Conservation (phyloP, 2,797 vertebrate genomes). For the Apogon talboti region DNA sequence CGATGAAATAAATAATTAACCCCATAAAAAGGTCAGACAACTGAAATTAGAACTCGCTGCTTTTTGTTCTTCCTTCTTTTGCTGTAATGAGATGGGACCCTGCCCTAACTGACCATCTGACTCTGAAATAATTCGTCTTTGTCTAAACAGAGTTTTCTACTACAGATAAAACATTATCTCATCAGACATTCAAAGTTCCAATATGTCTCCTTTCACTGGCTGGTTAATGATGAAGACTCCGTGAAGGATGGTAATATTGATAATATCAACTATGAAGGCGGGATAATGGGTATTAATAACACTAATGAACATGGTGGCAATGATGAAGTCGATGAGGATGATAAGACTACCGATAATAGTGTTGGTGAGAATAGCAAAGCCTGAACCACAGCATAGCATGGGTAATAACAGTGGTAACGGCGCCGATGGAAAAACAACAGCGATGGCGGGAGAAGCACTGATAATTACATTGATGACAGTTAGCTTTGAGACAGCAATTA, state of each 20-base stretch:
- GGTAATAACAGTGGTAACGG: slow-evolving; percentile 61
- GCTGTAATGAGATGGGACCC: slow-evolving; percentile 62
- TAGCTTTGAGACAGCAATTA: slow-evolving; percentile 66
- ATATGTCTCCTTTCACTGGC: slow-evolving; percentile 48
- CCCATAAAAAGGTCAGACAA: slow-evolving; percentile 79
- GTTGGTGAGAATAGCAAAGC: slow-evolving; percentile 50
- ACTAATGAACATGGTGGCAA: slow-evolving; percentile 58
- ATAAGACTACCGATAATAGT: slow-evolving; percentile 34
- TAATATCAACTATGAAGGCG: slow-evolving; percentile 45
- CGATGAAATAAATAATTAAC: slow-evolving; percentile 83
- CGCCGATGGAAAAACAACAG: slow-evolving; percentile 62
- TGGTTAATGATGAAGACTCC: slow-evolving; percentile 41
- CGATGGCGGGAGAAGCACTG: slow-evolving; percentile 55
- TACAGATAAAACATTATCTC: slow-evolving; percentile 66
- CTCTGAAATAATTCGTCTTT: slow-evolving; percentile 63
- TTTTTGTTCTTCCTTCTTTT: slow-evolving; percentile 51
- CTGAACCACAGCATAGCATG: slow-evolving; percentile 39
- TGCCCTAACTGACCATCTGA: slow-evolving; percentile 60
- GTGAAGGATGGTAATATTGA: slow-evolving; percentile 60
- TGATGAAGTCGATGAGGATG: slow-evolving; percentile 53
- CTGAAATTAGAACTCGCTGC: slow-evolving; percentile 73
- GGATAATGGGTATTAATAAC: slow-evolving; percentile 63
- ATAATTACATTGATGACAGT: slow-evolving; percentile 73
- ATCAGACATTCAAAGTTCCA: slow-evolving; percentile 53
- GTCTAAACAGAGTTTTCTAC: slow-evolving; percentile 53